Evolutionary conservation across 1,140 invertebrate species (phyloP).

Genomic region (Sitophilus oryzae): DNA sequence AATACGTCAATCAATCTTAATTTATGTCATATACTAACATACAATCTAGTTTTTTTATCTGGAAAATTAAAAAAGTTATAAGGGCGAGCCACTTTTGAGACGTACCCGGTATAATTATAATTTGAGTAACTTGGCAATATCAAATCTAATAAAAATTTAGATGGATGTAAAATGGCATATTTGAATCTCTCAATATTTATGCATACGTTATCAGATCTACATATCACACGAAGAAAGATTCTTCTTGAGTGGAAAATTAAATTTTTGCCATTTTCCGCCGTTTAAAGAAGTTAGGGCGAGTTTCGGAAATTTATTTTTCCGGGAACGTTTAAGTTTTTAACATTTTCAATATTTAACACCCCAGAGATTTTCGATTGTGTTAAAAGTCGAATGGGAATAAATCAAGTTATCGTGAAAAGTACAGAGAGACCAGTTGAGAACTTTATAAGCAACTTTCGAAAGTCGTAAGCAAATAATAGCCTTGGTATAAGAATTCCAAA

Average conservation of each 20-base stretch:
- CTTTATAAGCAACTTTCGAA: too few species aligned
- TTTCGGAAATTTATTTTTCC: constrained; percentile 14
- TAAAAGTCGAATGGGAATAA: constrained; percentile 1
- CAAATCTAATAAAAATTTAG: too few species aligned
- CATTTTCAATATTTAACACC: constrained; percentile 13
- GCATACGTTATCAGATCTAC: constrained; percentile 3
- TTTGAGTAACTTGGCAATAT: too few species aligned
- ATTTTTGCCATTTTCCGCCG: constrained; percentile 12
- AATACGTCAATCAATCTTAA: too few species aligned
- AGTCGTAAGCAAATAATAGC: too few species aligned
- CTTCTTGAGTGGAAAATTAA: constrained; percentile 13
- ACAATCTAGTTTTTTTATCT: too few species aligned
- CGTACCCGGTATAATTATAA: too few species aligned
- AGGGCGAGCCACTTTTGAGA: too few species aligned
- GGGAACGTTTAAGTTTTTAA: constrained; percentile 17
- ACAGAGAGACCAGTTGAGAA: background rate
- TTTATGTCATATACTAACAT: too few species aligned
- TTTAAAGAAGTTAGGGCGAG: constrained; percentile 17
- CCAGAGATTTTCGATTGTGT: constrained; percentile 15
- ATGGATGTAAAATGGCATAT: too few species aligned
- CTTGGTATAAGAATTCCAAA: too few species aligned
- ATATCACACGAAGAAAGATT: constrained; percentile 15
- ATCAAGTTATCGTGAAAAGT: background rate
- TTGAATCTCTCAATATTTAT: constrained; percentile 3
- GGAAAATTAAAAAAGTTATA: too few species aligned